Evolutionary conservation across 2,888 invertebrate species (phyloP).

Genomic region (Nasonovia ribisnigri): DNA sequence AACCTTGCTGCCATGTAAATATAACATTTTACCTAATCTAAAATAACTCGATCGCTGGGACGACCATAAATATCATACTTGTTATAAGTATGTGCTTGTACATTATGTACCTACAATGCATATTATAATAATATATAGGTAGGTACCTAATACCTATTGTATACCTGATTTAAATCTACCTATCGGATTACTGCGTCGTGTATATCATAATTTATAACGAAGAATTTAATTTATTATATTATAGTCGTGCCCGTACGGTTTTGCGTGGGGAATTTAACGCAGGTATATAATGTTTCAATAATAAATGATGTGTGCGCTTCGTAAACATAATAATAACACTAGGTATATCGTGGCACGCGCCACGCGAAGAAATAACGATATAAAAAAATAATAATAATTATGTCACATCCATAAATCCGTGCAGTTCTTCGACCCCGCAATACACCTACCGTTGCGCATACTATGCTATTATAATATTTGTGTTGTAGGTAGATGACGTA

Average conservation of each 20-base stretch:
- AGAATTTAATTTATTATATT: neutral
- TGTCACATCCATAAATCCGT: neutral
- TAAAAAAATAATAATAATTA: neutral
- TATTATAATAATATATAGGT: too few relatives aligned
- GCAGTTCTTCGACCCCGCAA: neutral
- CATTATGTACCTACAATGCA: neutral
- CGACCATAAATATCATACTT: neutral
- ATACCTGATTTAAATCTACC: neutral
- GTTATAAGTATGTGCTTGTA: neutral
- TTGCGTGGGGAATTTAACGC: neutral
- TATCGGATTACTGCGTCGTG: neutral
- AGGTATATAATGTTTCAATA: neutral
- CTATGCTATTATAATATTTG: neutral
- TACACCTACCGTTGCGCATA: neutral
- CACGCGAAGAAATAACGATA: neutral
- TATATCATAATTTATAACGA: neutral
- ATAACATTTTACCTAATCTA: neutral
- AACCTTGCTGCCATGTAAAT: too few relatives aligned
- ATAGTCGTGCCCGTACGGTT: neutral
- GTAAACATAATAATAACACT: slow-evolving; percentile 18
- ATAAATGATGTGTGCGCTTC: neutral
- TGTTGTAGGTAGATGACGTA: neutral
- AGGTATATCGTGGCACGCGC: neutral
- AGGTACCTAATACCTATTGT: neutral
- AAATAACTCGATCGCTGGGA: neutral